Evolutionary conservation across 1,140 invertebrate species (phyloP).

Genomic region (Habropoda laboriosa): DNA sequence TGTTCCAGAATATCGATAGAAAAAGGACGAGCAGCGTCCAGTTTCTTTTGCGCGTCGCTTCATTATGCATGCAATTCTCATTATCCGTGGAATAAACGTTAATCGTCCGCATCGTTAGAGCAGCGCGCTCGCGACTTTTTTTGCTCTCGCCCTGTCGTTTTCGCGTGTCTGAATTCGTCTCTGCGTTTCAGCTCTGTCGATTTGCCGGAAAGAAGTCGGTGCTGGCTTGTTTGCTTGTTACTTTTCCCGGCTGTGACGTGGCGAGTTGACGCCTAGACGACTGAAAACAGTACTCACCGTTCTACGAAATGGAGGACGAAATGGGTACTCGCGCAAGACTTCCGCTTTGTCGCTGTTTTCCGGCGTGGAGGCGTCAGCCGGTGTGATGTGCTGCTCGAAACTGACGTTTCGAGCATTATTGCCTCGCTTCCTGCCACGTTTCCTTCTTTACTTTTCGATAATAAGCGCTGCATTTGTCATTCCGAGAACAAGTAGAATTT

Average conservation of each 20-base stretch:
- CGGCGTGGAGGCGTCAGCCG: not conserved
- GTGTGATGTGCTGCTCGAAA: not conserved
- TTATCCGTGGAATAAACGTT: conserved; percentile 29
- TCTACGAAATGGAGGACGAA: not conserved
- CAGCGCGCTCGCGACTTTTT: not conserved
- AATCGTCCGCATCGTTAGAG: conserved; percentile 27
- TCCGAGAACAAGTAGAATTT: too few species aligned
- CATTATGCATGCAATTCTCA: conserved; percentile 33
- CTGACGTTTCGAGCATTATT: conserved; percentile 3
- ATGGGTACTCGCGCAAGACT: not conserved
- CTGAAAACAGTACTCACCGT: not conserved
- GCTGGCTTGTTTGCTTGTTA: not conserved
- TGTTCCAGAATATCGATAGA: conserved; percentile 24
- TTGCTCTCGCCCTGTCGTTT: not conserved
- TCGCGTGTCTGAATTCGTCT: not conserved
- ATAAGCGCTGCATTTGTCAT: not conserved
- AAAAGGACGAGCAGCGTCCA: not conserved
- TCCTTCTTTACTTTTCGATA: not conserved
- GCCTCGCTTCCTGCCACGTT: not conserved
- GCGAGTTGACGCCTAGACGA: not conserved
- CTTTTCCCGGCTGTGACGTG: too few species aligned
- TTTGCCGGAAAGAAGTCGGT: not conserved
- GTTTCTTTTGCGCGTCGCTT: conserved; percentile 23
- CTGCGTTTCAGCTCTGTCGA: not conserved
- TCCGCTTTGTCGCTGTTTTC: conserved; percentile 1